Evolutionary conservation across 1,140 invertebrate species (phyloP).

Genomic region (Zaprionus vittiger): DNA sequence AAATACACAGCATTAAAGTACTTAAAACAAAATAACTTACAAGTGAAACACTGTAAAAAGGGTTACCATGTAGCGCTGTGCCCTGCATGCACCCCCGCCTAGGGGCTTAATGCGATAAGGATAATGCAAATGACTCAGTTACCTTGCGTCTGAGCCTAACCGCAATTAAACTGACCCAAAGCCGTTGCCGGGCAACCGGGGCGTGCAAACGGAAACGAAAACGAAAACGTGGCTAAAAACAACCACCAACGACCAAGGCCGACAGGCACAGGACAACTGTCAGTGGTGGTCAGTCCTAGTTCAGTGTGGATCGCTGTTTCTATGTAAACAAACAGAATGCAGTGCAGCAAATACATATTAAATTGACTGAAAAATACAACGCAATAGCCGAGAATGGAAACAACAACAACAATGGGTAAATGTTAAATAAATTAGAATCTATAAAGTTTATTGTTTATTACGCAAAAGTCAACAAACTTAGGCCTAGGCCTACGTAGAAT

Average conservation of each 20-base stretch:
- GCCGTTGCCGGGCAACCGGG: conserved; percentile 59
- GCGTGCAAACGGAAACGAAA: conserved; percentile 34
- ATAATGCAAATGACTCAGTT: conserved; percentile 67
- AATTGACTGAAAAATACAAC: background rate
- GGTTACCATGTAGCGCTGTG: background rate
- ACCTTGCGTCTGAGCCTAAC: conserved; percentile 45
- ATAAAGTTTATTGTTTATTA: conserved; percentile 55
- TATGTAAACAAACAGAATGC: conserved; percentile 22
- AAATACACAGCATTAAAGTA: too few species aligned
- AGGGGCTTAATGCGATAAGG: conserved; percentile 45
- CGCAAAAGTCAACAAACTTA: conserved; percentile 44
- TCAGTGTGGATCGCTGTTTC: conserved; percentile 12
- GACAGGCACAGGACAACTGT: conserved; percentile 17
- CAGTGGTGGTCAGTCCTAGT: conserved; percentile 50
- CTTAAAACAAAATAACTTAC: too few species aligned
- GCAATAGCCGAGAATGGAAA: background rate
- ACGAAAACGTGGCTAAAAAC: conserved; percentile 62
- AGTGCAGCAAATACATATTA: conserved; percentile 8
- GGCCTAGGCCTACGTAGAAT: conserved; percentile 25
- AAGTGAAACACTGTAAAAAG: too few species aligned
- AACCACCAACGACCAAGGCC: conserved; percentile 53
- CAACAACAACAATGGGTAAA: conserved; percentile 54
- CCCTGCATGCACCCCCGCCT: background rate
- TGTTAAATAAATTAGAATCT: conserved; percentile 31
- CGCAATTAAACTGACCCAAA: conserved; percentile 76